Evolutionary conservation across 1,140 invertebrate genomes (phyloP).

Genomic region (Leptinotarsa defecta): DNA sequence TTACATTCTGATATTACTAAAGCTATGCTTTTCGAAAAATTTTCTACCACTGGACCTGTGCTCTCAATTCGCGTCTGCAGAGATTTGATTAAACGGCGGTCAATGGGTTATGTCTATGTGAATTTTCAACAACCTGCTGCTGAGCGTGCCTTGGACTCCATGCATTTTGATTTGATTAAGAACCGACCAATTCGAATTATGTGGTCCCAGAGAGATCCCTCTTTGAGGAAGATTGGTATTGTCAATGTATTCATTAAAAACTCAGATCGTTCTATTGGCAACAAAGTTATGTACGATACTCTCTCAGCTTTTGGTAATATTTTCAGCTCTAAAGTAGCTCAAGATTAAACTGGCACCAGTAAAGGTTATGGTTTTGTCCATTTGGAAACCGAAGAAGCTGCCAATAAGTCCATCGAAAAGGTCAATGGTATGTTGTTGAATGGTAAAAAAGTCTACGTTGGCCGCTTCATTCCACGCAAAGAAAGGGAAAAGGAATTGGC

Average conservation of each 20-base stretch:
- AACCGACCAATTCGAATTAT: conserved; percentile 98
- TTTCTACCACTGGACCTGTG: conserved; percentile 76
- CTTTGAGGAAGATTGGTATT: conserved; percentile 95
- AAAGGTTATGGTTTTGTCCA: conserved; percentile 99
- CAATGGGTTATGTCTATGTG: too few relatives aligned
- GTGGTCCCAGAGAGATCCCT: conserved; percentile 99
- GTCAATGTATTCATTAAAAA: conserved; percentile 99
- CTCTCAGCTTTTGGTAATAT: too few relatives aligned
- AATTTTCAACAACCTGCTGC: conserved; percentile 58
- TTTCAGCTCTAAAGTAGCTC: too few relatives aligned
- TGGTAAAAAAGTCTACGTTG: conserved; percentile 87
- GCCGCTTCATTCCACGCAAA: conserved; percentile 95
- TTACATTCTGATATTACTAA: conserved; percentile 97
- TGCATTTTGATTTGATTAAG: conserved; percentile 99
- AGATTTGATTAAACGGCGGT: too few relatives aligned
- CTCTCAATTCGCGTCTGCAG: too few relatives aligned
- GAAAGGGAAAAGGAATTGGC: conserved; percentile 99
- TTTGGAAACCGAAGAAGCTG: conserved; percentile 99
- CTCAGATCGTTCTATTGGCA: conserved; percentile 97
- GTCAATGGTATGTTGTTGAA: conserved; percentile 46
- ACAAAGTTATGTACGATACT: conserved; percentile 91
- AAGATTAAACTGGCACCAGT: conserved; percentile 72
- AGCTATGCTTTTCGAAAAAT: conserved; percentile 99
- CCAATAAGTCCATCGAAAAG: conserved; percentile 75
- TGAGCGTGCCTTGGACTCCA: conserved; percentile 97